phyloP scores from a whole-genome alignment of 1,140 invertebrate species.

The Thalassaphorura encarpata region DNA sequence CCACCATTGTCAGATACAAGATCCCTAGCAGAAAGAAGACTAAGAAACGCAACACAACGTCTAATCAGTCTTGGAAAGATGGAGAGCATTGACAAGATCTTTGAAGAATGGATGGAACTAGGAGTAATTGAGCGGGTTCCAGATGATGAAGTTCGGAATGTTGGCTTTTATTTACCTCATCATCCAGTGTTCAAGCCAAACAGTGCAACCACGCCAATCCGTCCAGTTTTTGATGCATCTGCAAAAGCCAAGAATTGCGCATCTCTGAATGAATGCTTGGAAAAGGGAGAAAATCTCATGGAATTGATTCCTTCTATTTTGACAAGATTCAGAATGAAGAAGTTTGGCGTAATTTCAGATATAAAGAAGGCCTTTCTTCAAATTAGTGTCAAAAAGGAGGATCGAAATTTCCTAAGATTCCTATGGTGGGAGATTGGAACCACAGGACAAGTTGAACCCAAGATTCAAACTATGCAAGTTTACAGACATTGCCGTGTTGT shows the following conservation, averaged over 20 bases:
- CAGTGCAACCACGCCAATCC: constrained; percentile 22
- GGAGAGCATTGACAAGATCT: constrained; percentile 8
- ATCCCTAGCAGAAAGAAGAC: neutral
- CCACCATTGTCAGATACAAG: constrained; percentile 10
- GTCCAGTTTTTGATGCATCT: constrained; percentile 33
- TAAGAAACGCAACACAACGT: constrained; percentile 9
- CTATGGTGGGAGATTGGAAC: constrained; percentile 32
- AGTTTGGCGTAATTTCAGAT: constrained; percentile 37
- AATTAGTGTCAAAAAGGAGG: constrained; percentile 32
- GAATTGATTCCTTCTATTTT: constrained; percentile 37
- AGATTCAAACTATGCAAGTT: constrained; percentile 1
- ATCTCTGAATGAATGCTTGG: constrained; percentile 38
- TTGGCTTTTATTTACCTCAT: constrained; percentile 30
- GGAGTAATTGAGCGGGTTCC: constrained; percentile 24
- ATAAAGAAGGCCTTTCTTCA: constrained; percentile 40
- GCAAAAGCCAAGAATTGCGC: constrained; percentile 27
- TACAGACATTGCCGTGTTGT: constrained; percentile 28
- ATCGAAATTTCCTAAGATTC: constrained; percentile 34
- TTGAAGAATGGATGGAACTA: constrained; percentile 16
- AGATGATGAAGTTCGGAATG: neutral
- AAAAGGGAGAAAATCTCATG: constrained; percentile 38
- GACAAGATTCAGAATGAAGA: constrained; percentile 36
- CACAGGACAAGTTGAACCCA: no score
- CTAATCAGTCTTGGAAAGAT: neutral
- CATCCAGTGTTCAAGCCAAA: constrained; percentile 22